These are phyloP conservation scores for Arrhopalites spinosus DNA, from an alignment of 2,888 invertebrate genomes.

Conservation along the genomic window DNA sequence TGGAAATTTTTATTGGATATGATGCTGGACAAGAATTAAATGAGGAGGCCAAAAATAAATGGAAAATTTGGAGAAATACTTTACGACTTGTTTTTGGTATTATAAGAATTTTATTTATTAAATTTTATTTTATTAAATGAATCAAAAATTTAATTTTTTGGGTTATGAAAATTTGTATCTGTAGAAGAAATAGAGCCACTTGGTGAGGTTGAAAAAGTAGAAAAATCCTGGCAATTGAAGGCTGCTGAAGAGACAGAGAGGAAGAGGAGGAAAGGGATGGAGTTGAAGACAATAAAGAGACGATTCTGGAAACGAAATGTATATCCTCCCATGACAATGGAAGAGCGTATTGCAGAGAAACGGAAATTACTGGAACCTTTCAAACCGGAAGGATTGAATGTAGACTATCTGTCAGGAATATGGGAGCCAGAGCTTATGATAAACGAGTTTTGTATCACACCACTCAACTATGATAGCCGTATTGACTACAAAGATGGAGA, in stretches of 20 bases:
- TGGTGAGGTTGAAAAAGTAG: slow-evolving; percentile 18
- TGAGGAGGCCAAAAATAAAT: neutral
- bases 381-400: slow-evolving; percentile 42
- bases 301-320: slow-evolving; percentile 45
- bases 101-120: neutral
- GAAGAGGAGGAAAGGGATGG: neutral
- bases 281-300: slow-evolving; percentile 35
- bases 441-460: slow-evolving; percentile 44
- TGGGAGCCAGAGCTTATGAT: slow-evolving; percentile 52
- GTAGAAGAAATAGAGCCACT: slow-evolving; percentile 23
- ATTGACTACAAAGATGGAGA: slow-evolving; percentile 2
- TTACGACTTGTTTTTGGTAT: neutral
- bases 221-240: slow-evolving; percentile 48
- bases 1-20: slow-evolving; percentile 1
- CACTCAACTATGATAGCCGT: slow-evolving; percentile 39
- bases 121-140: neutral
- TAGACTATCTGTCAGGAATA: slow-evolving; percentile 51
- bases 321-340: slow-evolving; percentile 48
- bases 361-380: slow-evolving; percentile 40
- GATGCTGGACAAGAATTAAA: neutral
- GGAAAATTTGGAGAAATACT: neutral
- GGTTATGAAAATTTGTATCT: neutral
- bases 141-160: neutral
- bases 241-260: slow-evolving; percentile 34
- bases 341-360: slow-evolving; percentile 46